These are phyloP conservation scores for Apostichopus parvimensis DNA, from an alignment of 35 echinoderm and acorn worm genomes.

Conservation along the genomic window DNA sequence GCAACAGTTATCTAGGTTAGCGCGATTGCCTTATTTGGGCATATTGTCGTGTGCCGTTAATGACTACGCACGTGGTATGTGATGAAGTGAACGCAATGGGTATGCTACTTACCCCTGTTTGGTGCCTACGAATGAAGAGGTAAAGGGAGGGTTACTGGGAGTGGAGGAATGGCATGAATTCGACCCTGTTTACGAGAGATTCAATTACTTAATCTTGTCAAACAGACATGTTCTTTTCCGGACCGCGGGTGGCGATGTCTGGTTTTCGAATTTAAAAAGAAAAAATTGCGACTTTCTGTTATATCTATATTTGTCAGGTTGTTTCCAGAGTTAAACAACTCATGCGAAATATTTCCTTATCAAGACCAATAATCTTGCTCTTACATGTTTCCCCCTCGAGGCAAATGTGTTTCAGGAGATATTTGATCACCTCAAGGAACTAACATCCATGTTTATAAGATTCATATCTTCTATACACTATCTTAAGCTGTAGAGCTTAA, in stretches of 20 bases:
- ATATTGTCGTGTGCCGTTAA: conserved; percentile 62
- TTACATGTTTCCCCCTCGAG: not conserved
- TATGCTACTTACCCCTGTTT: conserved; percentile 43
- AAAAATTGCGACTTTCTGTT: not conserved
- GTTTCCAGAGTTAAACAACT: not conserved
- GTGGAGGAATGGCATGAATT: conserved; percentile 57
- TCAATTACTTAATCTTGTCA: not conserved
- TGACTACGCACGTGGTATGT: conserved; percentile 51
- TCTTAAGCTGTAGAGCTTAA: no score
- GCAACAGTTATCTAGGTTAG: conserved; percentile 39
- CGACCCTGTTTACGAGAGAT: conserved; percentile 46
- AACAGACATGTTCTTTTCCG: conserved; percentile 4
- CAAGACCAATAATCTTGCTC: not conserved
- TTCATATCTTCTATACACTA: no score
- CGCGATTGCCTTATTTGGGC: conserved; percentile 45
- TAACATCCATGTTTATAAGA: no score
- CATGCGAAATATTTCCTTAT: not conserved
- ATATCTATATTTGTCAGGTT: conserved; percentile 5
- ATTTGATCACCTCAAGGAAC: no score
- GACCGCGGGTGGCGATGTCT: conserved; percentile 30
- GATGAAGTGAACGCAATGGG: conserved; percentile 6
- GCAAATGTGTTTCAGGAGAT: not conserved
- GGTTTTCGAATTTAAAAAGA: not conserved
- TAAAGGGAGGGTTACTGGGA: not conserved
- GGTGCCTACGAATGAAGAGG: conserved; percentile 27